These are phyloP conservation scores for Mohoua ochrocephala DNA, from an alignment of 2,113 vertebrate species.

Conservation along the genomic window DNA sequence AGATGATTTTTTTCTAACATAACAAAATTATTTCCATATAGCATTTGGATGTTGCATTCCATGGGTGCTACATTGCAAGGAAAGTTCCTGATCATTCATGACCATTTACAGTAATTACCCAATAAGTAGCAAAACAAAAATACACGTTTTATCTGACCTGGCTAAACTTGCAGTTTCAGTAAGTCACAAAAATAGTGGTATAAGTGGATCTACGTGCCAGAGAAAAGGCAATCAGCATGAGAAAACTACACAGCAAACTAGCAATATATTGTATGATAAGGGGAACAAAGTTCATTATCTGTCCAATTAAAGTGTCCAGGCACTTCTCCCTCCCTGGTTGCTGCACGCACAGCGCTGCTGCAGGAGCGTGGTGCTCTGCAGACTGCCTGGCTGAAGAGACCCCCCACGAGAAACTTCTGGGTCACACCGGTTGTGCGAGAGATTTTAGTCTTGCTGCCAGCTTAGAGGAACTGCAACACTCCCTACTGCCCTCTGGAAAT, in stretches of 20 bases:
- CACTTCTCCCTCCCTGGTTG: background rate
- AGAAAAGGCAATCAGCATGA: background rate
- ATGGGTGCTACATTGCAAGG: background rate
- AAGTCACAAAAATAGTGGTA: background rate
- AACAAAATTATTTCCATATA: background rate
- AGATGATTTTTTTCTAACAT: background rate
- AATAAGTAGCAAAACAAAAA: background rate
- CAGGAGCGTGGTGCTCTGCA: fast-evolving
- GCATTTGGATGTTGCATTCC: background rate
- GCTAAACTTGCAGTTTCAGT: background rate
- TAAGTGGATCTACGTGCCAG: background rate
- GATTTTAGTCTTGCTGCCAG: background rate
- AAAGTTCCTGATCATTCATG: background rate
- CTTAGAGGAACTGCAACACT: background rate
- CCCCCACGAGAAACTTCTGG: background rate
- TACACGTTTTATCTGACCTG: background rate
- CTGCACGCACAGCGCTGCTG: background rate
- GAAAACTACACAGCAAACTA: background rate
- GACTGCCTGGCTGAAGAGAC: background rate
- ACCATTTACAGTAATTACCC: background rate
- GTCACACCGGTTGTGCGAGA: background rate
- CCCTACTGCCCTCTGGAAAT: background rate
- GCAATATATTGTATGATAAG: background rate
- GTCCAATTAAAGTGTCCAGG: background rate
- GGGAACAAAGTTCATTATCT: background rate